A percentile compares a stretch with the other conserved stretches of the same genome.
phyloP scores from a whole-genome alignment of 1,140 invertebrate species.

The Ruditapes philippinarum region DNA sequence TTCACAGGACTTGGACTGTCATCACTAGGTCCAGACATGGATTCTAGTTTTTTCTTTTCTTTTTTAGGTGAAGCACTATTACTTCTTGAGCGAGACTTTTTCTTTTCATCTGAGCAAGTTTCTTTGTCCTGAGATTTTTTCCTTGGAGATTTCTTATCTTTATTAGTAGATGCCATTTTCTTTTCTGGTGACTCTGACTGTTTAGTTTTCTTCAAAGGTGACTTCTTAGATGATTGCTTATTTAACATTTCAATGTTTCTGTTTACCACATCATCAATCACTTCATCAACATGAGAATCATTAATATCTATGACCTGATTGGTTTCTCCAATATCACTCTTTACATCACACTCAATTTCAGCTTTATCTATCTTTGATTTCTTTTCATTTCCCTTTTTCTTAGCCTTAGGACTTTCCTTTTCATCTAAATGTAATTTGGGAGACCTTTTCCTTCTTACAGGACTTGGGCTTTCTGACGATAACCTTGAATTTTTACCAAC shows the following conservation, averaged over 20 bases:
- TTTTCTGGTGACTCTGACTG: background rate
- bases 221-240: background rate
- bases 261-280: conserved; percentile 1
- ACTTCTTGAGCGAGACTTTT: background rate
- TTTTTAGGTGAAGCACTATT: conserved; percentile 48
- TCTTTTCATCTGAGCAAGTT: conserved; percentile 16
- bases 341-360: background rate
- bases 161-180: background rate
- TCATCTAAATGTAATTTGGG: background rate
- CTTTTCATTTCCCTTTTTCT: background rate
- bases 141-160: conserved; percentile 20
- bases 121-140: conserved; percentile 34
- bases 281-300: background rate
- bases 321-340: too few relatives aligned
- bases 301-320: background rate
- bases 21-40: background rate
- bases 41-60: background rate
- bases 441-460: conserved; percentile 5
- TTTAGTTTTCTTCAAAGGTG: background rate
- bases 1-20: background rate
- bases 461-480: conserved; percentile 31
- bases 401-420: conserved; percentile 7
- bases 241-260: background rate
- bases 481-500: background rate
- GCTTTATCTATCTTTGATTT: background rate